These are phyloP conservation scores for Rattus rattus DNA, from an alignment of 2,113 vertebrate genomes.

Conservation along the genomic window DNA sequence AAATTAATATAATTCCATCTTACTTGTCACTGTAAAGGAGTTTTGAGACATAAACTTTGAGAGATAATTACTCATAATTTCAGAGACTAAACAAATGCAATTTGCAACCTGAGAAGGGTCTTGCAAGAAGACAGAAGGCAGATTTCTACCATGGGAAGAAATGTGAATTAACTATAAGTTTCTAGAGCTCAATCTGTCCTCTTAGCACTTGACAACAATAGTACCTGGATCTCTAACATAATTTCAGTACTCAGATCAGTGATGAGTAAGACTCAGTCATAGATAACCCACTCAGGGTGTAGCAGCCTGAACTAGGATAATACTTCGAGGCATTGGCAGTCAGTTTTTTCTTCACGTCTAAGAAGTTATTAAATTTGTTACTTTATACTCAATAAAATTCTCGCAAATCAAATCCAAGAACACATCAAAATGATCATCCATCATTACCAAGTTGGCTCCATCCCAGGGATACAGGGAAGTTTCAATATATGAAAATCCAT, in stretches of 20 bases:
- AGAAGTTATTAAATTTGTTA: slow-evolving; percentile 11
- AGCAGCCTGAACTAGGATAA: neutral
- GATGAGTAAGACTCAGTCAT: too few relatives aligned
- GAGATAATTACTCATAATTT: neutral
- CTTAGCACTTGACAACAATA: neutral
- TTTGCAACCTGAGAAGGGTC: too few relatives aligned
- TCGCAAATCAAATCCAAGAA: too few relatives aligned
- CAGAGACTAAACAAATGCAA: neutral
- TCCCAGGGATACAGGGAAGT: too few relatives aligned
- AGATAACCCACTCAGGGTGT: neutral
- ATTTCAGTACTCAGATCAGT: neutral
- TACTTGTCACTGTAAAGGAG: neutral
- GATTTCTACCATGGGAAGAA: neutral
- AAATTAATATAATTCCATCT: neutral
- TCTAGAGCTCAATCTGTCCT: too few relatives aligned
- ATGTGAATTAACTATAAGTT: neutral
- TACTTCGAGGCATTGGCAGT: neutral
- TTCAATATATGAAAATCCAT: too few relatives aligned
- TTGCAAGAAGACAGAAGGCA: fast-evolving
- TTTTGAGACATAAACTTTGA: neutral
- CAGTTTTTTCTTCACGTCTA: slow-evolving; percentile 20
- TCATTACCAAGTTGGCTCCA: too few relatives aligned
- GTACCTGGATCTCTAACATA: neutral
- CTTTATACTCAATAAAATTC: neutral
- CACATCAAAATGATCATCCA: too few relatives aligned